A percentile compares a stretch with the other conserved stretches of the same genome.
phyloP scores from a whole-genome alignment of 2,888 invertebrate genomes.

The Cremastinae sp. region DNA sequence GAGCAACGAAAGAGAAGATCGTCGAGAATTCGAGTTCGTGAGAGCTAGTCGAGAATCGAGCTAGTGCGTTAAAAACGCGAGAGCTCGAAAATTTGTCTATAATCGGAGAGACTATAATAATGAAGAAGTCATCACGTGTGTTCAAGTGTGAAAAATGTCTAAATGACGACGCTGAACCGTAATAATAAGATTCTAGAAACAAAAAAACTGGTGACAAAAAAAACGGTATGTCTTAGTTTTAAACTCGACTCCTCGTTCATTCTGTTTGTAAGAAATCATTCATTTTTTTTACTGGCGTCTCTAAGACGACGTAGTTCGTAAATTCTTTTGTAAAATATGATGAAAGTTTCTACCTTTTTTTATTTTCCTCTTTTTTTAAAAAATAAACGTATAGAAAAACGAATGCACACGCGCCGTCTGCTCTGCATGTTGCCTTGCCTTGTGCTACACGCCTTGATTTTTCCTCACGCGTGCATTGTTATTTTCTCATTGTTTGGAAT shows the following conservation, averaged over 20 bases:
- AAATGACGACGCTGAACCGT: neutral
- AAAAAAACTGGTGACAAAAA: neutral
- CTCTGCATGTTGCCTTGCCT: conserved; percentile 78
- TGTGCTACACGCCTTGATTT: conserved; percentile 64
- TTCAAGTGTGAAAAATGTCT: neutral
- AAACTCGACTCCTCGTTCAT: conserved; percentile 1
- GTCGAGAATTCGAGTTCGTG: conserved; percentile 5
- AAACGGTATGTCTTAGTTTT: conserved; percentile 27
- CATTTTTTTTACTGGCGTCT: neutral
- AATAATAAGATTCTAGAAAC: no score
- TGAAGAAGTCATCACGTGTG: neutral
- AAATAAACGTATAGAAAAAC: conserved; percentile 75
- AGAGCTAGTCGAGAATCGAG: conserved; percentile 34
- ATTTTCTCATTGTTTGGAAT: conserved; percentile 61
- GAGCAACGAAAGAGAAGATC: conserved; percentile 14
- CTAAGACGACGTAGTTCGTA: conserved; percentile 55
- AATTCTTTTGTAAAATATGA: conserved; percentile 70
- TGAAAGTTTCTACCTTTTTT: conserved; percentile 20
- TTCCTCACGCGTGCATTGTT: conserved; percentile 65
- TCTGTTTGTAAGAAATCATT: neutral
- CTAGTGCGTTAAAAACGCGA: conserved; percentile 5
- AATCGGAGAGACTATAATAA: neutral
- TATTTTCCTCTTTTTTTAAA: conserved; percentile 63
- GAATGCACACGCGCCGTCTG: conserved; percentile 62
- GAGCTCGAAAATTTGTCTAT: conserved; percentile 4